Base-by-base conservation (phyloP, 2,113 vertebrate species). In the Pantherophis guttatus region DNA sequence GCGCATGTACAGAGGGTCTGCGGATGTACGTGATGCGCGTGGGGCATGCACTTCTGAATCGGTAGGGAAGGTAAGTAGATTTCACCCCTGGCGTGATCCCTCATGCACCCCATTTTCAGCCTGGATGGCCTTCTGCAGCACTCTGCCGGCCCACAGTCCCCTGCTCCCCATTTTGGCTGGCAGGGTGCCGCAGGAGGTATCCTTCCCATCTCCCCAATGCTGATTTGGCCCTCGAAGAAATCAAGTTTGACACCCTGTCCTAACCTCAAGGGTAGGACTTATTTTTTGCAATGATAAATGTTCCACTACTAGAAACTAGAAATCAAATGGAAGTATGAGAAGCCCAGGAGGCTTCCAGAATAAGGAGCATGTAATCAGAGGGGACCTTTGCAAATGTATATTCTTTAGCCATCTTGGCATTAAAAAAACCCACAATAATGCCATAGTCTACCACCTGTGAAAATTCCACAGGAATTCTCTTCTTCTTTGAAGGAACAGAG, bases 1-100 rank as follows among this genome's bases (percentile, higher is more conserved):
- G 48, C 48, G 48, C 48, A 50, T 7, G 48, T 1, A 1, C 48
- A 50, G 48, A 6, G 6, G 6, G 48, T 50, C 48, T 50, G 7
- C 5, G 5, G 0, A 50, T 50, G 48, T 0, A 50, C 6, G 7
- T 50, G 48, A 50, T 7, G 0, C 48, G 5, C 48, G 0, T 1
- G 48, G 48, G 1, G 7, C 48, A 8, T 50, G 7, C 48, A 50
- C 48, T 8, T 50, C 48, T 7, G 48, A 50, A 50, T 1, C 5
- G 0, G 48, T 50, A 50, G 48, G 48, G 48, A 50, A 50, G 48
- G 48, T 8, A 50, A 50, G 6, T 50, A 50, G 48, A 50, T 50
- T 50, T 6, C 6, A 50, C 48, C 48, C 8, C 50, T 52, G 50
- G 50, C 1, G 12, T 54, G 53, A 54, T 11, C 53, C 11, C 12